phyloP scores from a whole-genome alignment of 2,797 vertebrate genomes.

The Alcedo quadribrachys region DNA sequence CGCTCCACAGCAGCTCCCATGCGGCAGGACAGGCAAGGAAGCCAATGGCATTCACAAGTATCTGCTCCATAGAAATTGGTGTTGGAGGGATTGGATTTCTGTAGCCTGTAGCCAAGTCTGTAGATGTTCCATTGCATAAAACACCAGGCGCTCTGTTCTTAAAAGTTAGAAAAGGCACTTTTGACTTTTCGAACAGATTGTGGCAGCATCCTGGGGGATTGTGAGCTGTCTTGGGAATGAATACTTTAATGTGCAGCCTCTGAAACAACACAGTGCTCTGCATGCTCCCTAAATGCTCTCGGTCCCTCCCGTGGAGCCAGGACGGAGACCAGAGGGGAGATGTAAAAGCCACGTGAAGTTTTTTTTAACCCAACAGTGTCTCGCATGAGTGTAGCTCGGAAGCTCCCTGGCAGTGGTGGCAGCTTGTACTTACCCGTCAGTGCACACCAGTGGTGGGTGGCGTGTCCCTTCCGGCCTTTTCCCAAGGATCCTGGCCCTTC shows the following conservation, averaged over 20 bases:
- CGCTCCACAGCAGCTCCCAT: neutral
- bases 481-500: neutral
- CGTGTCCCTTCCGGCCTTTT: neutral
- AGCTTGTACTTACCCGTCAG: neutral
- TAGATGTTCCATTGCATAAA: neutral
- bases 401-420: neutral
- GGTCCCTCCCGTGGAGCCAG: neutral
- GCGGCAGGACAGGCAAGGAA: neutral
- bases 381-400: neutral
- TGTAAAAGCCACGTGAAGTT: neutral
- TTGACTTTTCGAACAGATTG: neutral
- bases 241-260: neutral
- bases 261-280: accelerated
- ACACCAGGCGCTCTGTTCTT: neutral
- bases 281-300: neutral
- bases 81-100: neutral
- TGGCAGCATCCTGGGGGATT: neutral
- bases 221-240: neutral
- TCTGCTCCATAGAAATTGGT: neutral
- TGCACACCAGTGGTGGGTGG: accelerated
- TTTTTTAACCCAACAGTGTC: neutral
- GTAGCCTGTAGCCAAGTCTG: neutral
- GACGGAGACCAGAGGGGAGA: neutral
- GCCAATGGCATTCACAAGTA: neutral
- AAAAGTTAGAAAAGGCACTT: neutral